These are phyloP conservation scores for Pandemis heparana DNA, from an alignment of 2,888 invertebrate species.

Conservation along the genomic window DNA sequence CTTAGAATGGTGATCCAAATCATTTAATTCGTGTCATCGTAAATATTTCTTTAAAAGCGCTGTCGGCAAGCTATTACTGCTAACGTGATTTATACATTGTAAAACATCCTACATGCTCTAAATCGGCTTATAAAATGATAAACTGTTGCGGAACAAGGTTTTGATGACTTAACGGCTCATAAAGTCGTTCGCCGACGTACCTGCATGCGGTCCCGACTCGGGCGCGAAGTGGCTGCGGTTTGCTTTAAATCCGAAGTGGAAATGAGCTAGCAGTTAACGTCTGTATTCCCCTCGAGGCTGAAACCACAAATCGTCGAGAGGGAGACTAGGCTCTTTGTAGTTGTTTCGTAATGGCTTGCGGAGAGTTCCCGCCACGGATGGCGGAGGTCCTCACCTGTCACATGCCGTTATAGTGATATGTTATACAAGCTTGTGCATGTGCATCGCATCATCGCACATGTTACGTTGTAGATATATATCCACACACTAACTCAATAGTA, in stretches of 20 bases:
- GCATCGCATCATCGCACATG: slow-evolving; percentile 23
- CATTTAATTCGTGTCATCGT: slow-evolving; percentile 8
- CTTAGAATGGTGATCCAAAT: slow-evolving; percentile 1
- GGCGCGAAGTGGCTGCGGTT: slow-evolving; percentile 71
- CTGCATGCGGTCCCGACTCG: slow-evolving; percentile 53
- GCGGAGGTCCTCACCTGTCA: slow-evolving; percentile 71
- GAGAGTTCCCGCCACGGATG: slow-evolving; percentile 60
- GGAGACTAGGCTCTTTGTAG: slow-evolving; percentile 63
- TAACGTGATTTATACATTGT: slow-evolving; percentile 8
- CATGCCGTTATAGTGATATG: slow-evolving; percentile 57
- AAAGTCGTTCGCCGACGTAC: slow-evolving; percentile 46
- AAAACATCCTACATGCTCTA: slow-evolving; percentile 5
- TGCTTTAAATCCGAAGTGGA: slow-evolving; percentile 72
- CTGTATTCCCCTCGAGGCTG: slow-evolving; percentile 62
- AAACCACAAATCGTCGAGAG: slow-evolving; percentile 73
- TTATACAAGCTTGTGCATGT: slow-evolving; percentile 30
- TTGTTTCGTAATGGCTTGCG: slow-evolving; percentile 62
- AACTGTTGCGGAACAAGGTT: slow-evolving; percentile 45
- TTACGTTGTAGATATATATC: slow-evolving; percentile 9
- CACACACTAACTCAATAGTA: background rate
- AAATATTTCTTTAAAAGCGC: background rate
- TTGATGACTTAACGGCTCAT: slow-evolving; percentile 54
- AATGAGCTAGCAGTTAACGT: slow-evolving; percentile 72
- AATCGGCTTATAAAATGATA: slow-evolving; percentile 42
- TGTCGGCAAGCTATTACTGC: background rate